These are phyloP conservation scores for Galago senegalensis DNA, from an alignment of 2,797 vertebrate species.

Conservation along the genomic window DNA sequence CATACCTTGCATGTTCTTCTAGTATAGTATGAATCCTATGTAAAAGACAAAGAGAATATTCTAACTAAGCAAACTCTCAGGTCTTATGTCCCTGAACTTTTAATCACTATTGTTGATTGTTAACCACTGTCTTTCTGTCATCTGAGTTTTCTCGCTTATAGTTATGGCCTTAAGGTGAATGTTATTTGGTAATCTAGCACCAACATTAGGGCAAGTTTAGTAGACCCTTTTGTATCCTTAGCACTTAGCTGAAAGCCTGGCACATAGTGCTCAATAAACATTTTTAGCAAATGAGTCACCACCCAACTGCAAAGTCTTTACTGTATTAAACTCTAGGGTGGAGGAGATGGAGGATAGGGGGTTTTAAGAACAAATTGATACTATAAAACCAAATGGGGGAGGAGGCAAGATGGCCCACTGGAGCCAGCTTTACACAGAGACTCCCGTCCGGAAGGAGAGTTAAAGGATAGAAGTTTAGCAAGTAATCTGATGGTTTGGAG, in stretches of 20 bases:
- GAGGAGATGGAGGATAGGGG: not conserved
- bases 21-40: not conserved
- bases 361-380: not conserved
- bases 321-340: not conserved
- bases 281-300: constrained; percentile 33
- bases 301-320: constrained; percentile 11
- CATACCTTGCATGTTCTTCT: not conserved
- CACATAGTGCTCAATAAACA: not conserved
- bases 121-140: not conserved
- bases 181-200: not conserved
- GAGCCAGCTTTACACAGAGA: no score
- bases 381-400: not conserved
- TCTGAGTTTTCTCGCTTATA: not conserved
- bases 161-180: not conserved
- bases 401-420: no score
- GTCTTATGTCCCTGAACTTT: not conserved
- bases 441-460: no score
- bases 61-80: not conserved
- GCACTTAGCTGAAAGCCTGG: not conserved
- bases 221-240: not conserved
- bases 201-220: not conserved
- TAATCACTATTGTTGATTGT: not conserved
- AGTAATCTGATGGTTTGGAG: no score
- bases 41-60: constrained; percentile 1
- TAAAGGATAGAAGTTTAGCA: no score